A percentile compares a stretch with the other conserved stretches of the same genome.
These are phyloP conservation scores for Mesorhabditis belari DNA, from an alignment of 2,888 invertebrate genomes.

Conservation along the genomic window DNA sequence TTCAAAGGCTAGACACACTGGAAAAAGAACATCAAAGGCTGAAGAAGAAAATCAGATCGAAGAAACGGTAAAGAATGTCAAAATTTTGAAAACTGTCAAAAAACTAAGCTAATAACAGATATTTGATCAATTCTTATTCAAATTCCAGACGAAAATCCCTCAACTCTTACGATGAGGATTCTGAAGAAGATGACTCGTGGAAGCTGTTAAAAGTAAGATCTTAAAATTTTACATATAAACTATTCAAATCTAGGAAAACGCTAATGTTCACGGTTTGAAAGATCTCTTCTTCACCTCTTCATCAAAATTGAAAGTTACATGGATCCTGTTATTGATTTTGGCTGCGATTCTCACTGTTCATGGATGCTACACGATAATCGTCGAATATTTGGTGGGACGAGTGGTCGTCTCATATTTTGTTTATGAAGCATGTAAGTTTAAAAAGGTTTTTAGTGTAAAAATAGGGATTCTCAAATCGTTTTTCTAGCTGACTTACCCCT, in stretches of 20 bases:
- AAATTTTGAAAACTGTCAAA: background rate
- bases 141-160: background rate
- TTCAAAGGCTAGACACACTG: background rate
- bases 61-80: background rate
- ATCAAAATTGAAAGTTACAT: constrained; percentile 15
- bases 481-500: constrained; percentile 18
- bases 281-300: constrained; percentile 26
- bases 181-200: background rate
- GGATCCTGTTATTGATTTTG: constrained; percentile 24
- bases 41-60: background rate
- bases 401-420: constrained; percentile 44
- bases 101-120: background rate
- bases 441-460: constrained; percentile 1
- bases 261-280: constrained; percentile 36
- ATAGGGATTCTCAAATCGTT: background rate
- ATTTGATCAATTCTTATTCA: no score
- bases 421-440: constrained; percentile 25
- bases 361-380: constrained; percentile 26
- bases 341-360: constrained; percentile 24
- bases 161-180: background rate
- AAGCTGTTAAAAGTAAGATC: background rate
- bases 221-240: background rate
- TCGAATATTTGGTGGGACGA: constrained; percentile 21
- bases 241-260: constrained; percentile 21
- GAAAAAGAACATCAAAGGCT: background rate